phyloP scores from a whole-genome alignment of 2,888 invertebrate genomes.

The Exephanes ischioxanthus region DNA sequence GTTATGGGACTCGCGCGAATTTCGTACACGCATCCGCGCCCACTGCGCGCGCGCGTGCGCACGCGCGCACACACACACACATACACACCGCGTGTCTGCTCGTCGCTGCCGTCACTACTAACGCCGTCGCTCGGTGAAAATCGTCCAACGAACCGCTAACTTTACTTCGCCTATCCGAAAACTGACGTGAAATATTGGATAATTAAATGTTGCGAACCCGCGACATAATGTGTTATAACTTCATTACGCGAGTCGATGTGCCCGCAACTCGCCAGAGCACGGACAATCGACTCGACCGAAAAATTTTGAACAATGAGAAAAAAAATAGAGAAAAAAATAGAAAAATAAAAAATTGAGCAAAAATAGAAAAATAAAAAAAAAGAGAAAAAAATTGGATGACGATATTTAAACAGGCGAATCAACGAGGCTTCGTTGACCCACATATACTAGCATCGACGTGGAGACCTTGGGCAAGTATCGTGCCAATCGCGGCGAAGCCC shows the following conservation, averaged over 20 bases:
- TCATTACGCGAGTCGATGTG: background rate
- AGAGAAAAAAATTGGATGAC: background rate
- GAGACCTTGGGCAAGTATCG: conserved; percentile 8
- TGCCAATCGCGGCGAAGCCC: background rate
- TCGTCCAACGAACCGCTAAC: conserved; percentile 65
- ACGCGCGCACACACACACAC: no score
- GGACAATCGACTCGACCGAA: background rate
- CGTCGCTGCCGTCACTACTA: conserved; percentile 3
- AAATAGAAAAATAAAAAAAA: background rate
- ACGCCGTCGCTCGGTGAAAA: conserved; percentile 46
- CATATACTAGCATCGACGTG: background rate
- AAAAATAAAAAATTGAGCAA: background rate
- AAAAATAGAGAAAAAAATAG: background rate
- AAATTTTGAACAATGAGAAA: background rate
- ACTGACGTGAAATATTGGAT: conserved; percentile 66
- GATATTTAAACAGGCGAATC: conserved; percentile 13
- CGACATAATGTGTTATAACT: conserved; percentile 41
- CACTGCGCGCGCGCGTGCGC: conserved; percentile 18
- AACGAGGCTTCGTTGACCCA: conserved; percentile 29
- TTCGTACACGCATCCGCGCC: conserved; percentile 62
- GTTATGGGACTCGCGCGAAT: conserved; percentile 61
- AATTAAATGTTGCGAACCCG: conserved; percentile 64
- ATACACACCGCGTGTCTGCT: no score
- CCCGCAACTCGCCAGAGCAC: background rate
- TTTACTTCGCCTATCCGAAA: conserved; percentile 54